Base-by-base conservation (phyloP, 2,113 vertebrate species). In the Rhombomys opimus region DNA sequence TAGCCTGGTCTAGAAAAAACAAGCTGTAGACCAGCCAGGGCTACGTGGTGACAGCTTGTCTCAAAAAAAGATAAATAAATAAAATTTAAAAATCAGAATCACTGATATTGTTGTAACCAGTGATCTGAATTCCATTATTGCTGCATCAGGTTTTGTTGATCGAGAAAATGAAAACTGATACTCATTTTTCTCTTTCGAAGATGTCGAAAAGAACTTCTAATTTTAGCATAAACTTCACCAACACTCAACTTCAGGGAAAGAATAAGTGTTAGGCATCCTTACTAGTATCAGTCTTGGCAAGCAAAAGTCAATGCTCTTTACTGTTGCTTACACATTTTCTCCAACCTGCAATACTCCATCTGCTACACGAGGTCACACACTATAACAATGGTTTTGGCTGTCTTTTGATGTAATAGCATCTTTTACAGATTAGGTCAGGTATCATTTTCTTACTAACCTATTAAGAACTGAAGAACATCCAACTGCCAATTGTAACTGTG, bases 131-230 rank as follows among this genome's bases (percentile, higher is more conserved):
- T 23, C 32, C 80, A 87, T 82, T 93, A 73, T 9, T 82, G 6
- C 50, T 88, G 9, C 1, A 94, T 32, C 76, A 54, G 57, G 57
- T 61, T 61, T 41, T 61, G 7, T 41, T 61, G 80, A 65, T 61
- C 65, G 76, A 67, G 65, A 94, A 90, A 88, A 90, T 76, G 86
- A 89, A 72, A 89, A 63, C 41, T 87, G 81, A 91, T 85, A 85
- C 59, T 78, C 32, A 11, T 81, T 94, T 96, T 92, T 5, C 41
- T 22, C 87, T 94, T n/a, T 41, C 85, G 20, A 7, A 91, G 50
- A 75, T 17, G 5, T 57, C 76, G 50, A 59, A 96, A 86, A 72
- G 32, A 87, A 94, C 86, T 65, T 93, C 75, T 41, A 61, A 12
- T 87, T 89, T 94, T 18, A 91, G 23, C 38, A 90, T 22, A 77